Conservation (phyloP, 2,113 vertebrate genomes). For the Lagopus leucura region DNA sequence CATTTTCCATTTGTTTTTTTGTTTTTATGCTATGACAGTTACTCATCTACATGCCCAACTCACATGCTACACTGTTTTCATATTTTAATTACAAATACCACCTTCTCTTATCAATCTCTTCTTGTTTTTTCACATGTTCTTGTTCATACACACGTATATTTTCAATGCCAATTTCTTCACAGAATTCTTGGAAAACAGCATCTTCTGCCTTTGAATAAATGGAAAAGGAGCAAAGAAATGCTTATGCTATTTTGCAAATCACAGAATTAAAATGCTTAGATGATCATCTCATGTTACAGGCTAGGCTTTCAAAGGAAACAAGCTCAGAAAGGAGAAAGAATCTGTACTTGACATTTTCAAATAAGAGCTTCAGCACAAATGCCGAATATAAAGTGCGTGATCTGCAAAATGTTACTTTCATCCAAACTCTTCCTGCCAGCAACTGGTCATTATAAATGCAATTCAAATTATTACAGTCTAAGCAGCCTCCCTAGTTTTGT, state of each 20-base stretch:
- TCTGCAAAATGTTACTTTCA: background rate
- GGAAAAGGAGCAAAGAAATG: background rate
- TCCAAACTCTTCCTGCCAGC: background rate
- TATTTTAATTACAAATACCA: conserved; percentile 38
- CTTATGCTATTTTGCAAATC: background rate
- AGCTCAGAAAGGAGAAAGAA: background rate
- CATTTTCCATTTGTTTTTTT: background rate
- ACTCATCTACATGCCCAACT: background rate
- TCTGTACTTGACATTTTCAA: background rate
- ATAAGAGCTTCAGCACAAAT: background rate
- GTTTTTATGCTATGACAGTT: background rate
- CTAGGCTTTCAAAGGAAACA: background rate
- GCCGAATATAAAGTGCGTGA: background rate
- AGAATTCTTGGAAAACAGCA: conserved; percentile 89
- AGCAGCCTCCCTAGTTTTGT: background rate
- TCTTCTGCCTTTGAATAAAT: conserved; percentile 86
- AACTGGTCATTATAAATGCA: background rate
- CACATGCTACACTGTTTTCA: background rate
- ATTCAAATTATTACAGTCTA: background rate
- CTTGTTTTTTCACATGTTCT: conserved; percentile 83
- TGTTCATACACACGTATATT: conserved; percentile 93
- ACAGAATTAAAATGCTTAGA: background rate
- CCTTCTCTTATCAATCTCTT: conserved; percentile 90
- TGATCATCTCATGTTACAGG: background rate
- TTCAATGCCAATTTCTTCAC: conserved; percentile 88